Conservation (phyloP, 2,797 vertebrate genomes). For the Ciconia nigra region DNA sequence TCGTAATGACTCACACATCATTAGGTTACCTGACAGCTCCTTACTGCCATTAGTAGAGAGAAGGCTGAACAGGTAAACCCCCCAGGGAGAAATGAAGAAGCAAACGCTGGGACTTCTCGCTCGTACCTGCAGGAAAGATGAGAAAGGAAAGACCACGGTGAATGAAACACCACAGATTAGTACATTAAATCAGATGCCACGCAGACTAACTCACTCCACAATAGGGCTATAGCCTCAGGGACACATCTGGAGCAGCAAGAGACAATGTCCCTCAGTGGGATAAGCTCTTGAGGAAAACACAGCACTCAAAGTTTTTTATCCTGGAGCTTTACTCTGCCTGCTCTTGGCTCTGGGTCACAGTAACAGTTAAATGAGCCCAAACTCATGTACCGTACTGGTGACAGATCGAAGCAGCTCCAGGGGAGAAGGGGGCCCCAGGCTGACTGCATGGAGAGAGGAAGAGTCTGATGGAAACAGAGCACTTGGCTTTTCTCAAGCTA, state of each 20-base stretch:
- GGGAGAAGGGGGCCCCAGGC: neutral
- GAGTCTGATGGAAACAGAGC: neutral
- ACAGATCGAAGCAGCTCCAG: neutral
- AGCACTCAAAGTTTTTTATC: neutral
- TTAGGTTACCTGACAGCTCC: neutral
- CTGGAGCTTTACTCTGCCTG: neutral
- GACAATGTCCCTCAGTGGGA: neutral
- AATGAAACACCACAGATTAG: neutral
- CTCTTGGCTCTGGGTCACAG: neutral
- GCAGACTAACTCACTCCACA: neutral
- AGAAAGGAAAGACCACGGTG: neutral
- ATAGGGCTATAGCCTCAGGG: neutral
- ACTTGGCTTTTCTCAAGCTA: neutral
- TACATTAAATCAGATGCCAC: neutral
- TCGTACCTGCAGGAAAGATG: neutral
- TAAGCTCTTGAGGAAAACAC: neutral
- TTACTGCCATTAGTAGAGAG: neutral
- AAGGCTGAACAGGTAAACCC: neutral
- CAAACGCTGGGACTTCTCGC: neutral
- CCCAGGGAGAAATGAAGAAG: neutral
- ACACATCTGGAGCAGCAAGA: neutral
- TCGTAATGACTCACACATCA: neutral
- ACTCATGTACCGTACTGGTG: neutral
- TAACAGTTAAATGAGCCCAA: neutral
- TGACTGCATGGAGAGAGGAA: neutral